Conservation (phyloP, 2,797 vertebrate species). For the Catostomus latipinnis region DNA sequence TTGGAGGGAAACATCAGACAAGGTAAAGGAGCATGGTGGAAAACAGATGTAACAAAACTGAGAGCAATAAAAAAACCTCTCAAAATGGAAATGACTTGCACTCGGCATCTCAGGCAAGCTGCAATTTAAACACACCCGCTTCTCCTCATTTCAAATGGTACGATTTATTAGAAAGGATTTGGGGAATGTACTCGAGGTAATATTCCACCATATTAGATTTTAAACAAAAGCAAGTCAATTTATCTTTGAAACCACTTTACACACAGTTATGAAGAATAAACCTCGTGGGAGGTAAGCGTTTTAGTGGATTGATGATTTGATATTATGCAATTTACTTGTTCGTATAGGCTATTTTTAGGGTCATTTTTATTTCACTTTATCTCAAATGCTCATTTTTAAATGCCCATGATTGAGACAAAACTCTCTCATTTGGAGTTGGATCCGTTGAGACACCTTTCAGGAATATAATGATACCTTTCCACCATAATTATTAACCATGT, state of each 20-base stretch:
- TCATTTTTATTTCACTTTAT: slow-evolving; percentile 66
- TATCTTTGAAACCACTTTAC: slow-evolving; percentile 38
- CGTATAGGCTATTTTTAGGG: slow-evolving; percentile 58
- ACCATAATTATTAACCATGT: slow-evolving; percentile 69
- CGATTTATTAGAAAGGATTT: slow-evolving; percentile 36
- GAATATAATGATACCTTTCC: slow-evolving; percentile 67
- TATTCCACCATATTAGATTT: slow-evolving; percentile 57
- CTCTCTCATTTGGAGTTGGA: slow-evolving; percentile 66
- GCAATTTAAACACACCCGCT: slow-evolving; percentile 36
- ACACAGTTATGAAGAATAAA: slow-evolving; percentile 59
- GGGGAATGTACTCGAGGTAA: slow-evolving; percentile 32
- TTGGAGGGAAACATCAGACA: slow-evolving; percentile 19
- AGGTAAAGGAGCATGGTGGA: slow-evolving; percentile 43
- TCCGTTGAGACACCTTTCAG: slow-evolving; percentile 64
- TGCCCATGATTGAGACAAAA: slow-evolving; percentile 74
- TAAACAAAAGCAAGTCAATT: slow-evolving; percentile 43
- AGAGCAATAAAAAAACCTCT: slow-evolving; percentile 52
- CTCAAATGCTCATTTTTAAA: slow-evolving; percentile 63
- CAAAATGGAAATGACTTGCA: slow-evolving; percentile 49
- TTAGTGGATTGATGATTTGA: slow-evolving; percentile 53
- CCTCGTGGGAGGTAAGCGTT: slow-evolving; percentile 15
- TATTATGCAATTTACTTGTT: slow-evolving; percentile 52
- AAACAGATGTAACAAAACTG: slow-evolving; percentile 50
- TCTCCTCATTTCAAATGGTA: slow-evolving; percentile 26
- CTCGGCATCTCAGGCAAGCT: slow-evolving; percentile 23